Evolutionary conservation across 2,888 invertebrate genomes (phyloP), one percentile per base, ranked within the genome.

Genomic region (Malthinus seriepunctatus): DNA sequence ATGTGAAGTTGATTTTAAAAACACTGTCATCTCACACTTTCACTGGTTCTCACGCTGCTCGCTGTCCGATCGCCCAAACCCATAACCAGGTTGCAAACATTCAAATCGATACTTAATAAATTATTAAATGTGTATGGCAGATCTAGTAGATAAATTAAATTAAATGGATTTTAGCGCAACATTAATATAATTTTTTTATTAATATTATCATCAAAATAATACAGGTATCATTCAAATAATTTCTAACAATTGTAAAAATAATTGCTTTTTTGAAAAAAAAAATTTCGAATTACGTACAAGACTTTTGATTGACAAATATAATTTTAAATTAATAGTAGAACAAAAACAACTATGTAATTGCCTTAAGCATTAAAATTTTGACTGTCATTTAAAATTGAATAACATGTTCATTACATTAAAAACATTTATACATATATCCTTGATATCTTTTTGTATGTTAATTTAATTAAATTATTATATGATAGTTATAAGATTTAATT

Each of bases 11-110:
- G 57, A 50, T 33, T 42, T 63, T 66, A 64, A 56, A 66, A 63
- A 65, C 63, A 71, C 71, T 71, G 72, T 72, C 73, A 73, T 73
- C 71, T 73, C 67, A 67, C 71, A 74, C 74, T 74, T 74, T 74
- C 74, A 73, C 74, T 69, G 62, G 73, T 74, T 74, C 74, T 73
- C 73, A 74, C 74, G 74, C 67, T 73, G 65, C 60, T 63, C 56
- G 49, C 62, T 64, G 55, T 49, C 55, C 51, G 51, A 50, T 54
- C 54, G 59, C 54, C 59, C 59, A 54, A 54, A 15, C 50, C 49
- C 54, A 54, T 37, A 38, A 46, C 54, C 54, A 45, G 59, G 44
- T 46, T 59, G 59, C 59, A 50, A 59, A 49, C 49, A 52, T 54
- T 54, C 49, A 54, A 54, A 53, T 46, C 48, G 23, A 50, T 37